Evolutionary conservation across 2,888 invertebrate genomes (phyloP), one percentile per base, ranked within the genome.

Genomic region (Tipula unca): DNA sequence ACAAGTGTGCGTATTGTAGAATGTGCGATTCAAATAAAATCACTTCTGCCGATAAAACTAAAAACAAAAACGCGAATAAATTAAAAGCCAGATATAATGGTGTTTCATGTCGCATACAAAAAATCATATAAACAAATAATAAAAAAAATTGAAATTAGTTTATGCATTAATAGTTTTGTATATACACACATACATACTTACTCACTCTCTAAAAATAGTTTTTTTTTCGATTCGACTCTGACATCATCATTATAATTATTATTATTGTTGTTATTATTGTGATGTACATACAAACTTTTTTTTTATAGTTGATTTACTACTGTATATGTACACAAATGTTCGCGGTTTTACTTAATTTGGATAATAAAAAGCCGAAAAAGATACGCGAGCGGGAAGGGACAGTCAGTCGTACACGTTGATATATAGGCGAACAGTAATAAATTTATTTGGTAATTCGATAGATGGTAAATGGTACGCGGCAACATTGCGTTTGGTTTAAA

Each of bases 41-140:
- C 25, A 69, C 5, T 17, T 6, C 8, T 1, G n/a, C 48, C 48
- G 48, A 48, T 48, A 48, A 48, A 69, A 69, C 69, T 69, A 69
- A n/a, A 14, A 69, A 69, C 0, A 69, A 20, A 69, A 69, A 69
- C 69, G 69, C 69, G 69, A 69, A 69, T 69, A 69, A 69, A 69
- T 69, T 69, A 69, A 69, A 25, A 69, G 25, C 8, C 69, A 69
- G 69, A 25, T 69, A 48, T 42, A 69, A 69, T 69, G 69, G 69
- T 69, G 69, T 20, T 69, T 69, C 69, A 25, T 69, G 69, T 69
- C 69, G 69, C 69, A 2, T 25, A 69, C n/a, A 69, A 69, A 42
- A 48, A 69, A 69, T 69, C 69, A 69, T 69, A 69, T 69, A 69
- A 69, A 69, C 69, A 69, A 69, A 69, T 69, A 69, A 69, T 69